These are phyloP conservation scores for Liparis tanakae DNA, from an alignment of 2,797 vertebrate genomes.

Conservation along the genomic window DNA sequence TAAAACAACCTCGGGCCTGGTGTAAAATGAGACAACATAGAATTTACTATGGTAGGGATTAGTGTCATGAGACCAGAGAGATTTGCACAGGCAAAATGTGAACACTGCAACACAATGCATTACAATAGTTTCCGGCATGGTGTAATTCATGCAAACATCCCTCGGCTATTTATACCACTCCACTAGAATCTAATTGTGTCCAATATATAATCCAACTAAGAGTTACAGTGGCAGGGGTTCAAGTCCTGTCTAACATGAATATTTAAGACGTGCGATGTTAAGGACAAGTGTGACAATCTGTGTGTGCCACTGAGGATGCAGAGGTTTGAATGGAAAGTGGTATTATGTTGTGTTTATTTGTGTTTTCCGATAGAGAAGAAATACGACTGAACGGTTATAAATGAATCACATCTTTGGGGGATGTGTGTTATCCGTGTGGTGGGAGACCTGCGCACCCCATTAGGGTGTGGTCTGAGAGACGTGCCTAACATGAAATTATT, in stretches of 20 bases:
- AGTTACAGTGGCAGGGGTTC: conserved; percentile 76
- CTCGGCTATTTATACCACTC: conserved; percentile 79
- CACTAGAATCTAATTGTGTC: conserved; percentile 79
- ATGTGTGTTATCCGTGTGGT: conserved; percentile 14
- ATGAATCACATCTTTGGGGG: background rate
- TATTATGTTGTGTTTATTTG: conserved; percentile 10
- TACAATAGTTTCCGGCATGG: conserved; percentile 75
- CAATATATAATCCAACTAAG: conserved; percentile 81
- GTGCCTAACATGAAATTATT: conserved; percentile 53
- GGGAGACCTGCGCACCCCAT: conserved; percentile 35
- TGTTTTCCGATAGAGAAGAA: conserved; percentile 10
- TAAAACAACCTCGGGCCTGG: conserved; percentile 76
- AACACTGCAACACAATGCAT: conserved; percentile 73
- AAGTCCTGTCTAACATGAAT: conserved; percentile 77
- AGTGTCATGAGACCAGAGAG: conserved; percentile 75
- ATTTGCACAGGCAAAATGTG: conserved; percentile 75
- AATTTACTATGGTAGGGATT: conserved; percentile 77
- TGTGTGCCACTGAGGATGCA: conserved; percentile 22
- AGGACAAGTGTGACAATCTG: conserved; percentile 69
- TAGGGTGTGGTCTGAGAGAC: conserved; percentile 39
- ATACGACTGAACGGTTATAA: conserved; percentile 5
- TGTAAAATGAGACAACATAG: conserved; percentile 74
- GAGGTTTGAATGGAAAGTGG: conserved; percentile 22
- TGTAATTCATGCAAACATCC: conserved; percentile 81
- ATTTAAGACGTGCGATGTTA: conserved; percentile 64